Percentiles rank a stretch among this genome's conserved stretches.
Evolutionary conservation across 2,113 vertebrate species (phyloP).

Genomic region (Eurystomus gularis): DNA sequence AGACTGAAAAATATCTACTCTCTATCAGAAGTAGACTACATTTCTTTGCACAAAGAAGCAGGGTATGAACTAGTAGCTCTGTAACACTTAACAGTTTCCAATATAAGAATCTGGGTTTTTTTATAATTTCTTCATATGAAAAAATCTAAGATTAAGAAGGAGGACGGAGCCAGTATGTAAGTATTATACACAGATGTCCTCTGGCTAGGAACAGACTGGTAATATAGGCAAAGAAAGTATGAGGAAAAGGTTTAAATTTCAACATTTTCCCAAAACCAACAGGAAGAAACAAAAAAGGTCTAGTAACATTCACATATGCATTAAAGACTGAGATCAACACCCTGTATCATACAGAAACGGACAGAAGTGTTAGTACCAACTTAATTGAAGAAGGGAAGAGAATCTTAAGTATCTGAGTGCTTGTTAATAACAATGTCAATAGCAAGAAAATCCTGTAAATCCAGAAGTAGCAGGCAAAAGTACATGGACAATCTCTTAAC

Average conservation of each 20-base stretch:
- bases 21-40: background rate
- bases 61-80: background rate
- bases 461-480: background rate
- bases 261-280: background rate
- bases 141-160: background rate
- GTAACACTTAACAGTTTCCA: background rate
- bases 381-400: background rate
- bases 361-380: background rate
- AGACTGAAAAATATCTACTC: background rate
- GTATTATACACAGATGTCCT: background rate
- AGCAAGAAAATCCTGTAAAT: background rate
- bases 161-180: background rate
- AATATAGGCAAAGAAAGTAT: background rate
- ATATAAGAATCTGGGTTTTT: background rate
- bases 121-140: background rate
- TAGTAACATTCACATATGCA: accelerated
- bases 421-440: background rate
- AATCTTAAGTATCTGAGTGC: background rate
- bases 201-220: background rate
- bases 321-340: background rate
- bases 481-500: background rate
- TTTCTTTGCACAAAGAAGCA: background rate
- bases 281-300: background rate
- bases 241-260: background rate
- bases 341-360: background rate